Base-by-base conservation (phyloP, 2,113 vertebrate species). In the Myotis lucifugus region DNA sequence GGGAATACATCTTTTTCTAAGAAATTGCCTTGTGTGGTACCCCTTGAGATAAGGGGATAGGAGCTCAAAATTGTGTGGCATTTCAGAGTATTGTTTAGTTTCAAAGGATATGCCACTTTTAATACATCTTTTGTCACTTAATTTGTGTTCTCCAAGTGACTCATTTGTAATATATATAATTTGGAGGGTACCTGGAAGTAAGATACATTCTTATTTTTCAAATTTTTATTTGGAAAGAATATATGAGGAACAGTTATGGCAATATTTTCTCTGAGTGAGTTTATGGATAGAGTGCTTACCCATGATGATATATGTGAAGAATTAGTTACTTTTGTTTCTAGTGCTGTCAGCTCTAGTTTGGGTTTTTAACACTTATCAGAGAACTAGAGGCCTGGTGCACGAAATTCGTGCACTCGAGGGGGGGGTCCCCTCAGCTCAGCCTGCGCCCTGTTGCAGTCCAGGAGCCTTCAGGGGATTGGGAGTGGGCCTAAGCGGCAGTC, bases 221-320 rank as follows among this genome's bases (percentile, higher is more conserved):
- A 9, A 21, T 66, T 95, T 90, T 90, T 95, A 64, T 85, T 91
- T 83, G 78, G 40, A 85, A 95, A 96, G 48, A 76, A 40, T 93
- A 21, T 76, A 50, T 91, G 54, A 92, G 17, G 74, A 78, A 84
- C 34, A 83, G 4, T 50, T 88, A 61, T 21, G n/a, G 50, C 5
- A 61, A 2, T 73, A 18, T 48, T 83, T 74, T 81, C 67, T 85
- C 25, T 40, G 61, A 73, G 42, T 70, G 54, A 72, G 12, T 78
- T 92, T 72, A 66, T 67, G 46, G 56, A n/a, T 74, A 50, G 61
- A 83, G 91, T 40, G 25, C 61, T 84, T 91, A 85, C 27, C 64
- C 27, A 32, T 78, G 40, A 3, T 69, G 29, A 5, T 64, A 18
- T 27, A 4, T 96, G n/a, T 88, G 77, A 88, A 42, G 42, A 77